Evolutionary conservation across 53 echinoderm and acorn worm species (phyloP), one percentile per base, ranked within the genome.

Genomic region (Paracentrotus lividus): DNA sequence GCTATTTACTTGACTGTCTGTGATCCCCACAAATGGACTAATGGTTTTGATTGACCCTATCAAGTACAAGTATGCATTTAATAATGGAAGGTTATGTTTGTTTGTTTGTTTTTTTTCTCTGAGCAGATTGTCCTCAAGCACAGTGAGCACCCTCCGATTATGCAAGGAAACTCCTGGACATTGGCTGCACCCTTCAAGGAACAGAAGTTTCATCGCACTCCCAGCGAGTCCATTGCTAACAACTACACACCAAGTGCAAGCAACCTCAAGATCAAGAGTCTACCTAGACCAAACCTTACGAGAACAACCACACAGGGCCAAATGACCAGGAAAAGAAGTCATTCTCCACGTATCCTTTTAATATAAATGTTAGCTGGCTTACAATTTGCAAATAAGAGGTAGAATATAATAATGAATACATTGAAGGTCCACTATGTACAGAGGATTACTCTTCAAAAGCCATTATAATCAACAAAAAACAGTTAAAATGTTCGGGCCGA

Each of bases 211-310:
- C 97, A 97, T 78, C 96, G 99, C 40, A 99, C 99, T 12, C 99
- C 99, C 77, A 99, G 99, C 77, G 99, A 99, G 89, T 99, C 99
- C 36, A 99, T 99, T n/a, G 99, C 96, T 15, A 99, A 99, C 54
- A 99, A 99, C 96, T 99, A 99, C 95, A 99, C 99, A 23, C 99
- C 99, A 18, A 93, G 96, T 20, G 99, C 99, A 31, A 97, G 96
- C 47, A 90, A 96, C 68, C 94, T 99, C 49, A 99, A 97, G 92
- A 96, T 99, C 36, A 93, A 93, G 36, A 94, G 94, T 18, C 90
- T 99, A 58, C 97, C 96, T n/a, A 94, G 95, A 51, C 94, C 84
- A 43, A 94, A 87, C 42, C 86, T 98, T 24, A 84, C 95, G 13
- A 90, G 97, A 42, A 84, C 99, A 20, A 65, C 93, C 65, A 99